Evolutionary conservation across 2,113 vertebrate genomes (phyloP).

Genomic region (Crotalus horridus): DNA sequence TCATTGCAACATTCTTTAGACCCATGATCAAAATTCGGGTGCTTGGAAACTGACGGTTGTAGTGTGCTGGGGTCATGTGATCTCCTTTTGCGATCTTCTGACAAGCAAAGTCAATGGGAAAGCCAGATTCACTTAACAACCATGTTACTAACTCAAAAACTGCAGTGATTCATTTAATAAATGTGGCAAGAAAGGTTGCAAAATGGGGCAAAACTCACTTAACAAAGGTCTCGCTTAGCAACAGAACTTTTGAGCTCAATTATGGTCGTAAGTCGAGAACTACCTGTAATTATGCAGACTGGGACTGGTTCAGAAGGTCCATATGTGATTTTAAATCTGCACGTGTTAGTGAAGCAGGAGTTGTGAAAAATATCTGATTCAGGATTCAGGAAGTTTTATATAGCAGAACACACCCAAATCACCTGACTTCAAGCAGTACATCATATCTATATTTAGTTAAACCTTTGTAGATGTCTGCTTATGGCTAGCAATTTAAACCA

Average conservation of each 20-base stretch:
- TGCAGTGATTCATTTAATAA: background rate
- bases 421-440: background rate
- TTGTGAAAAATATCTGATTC: slow-evolving; percentile 27
- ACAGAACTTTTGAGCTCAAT: background rate
- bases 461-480: background rate
- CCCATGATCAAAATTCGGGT: too few species aligned
- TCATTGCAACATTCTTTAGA: too few species aligned
- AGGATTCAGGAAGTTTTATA: slow-evolving; percentile 28
- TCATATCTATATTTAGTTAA: background rate
- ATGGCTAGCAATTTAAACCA: background rate
- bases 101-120: background rate
- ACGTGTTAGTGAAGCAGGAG: background rate
- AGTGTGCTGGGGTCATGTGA: too few species aligned
- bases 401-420: slow-evolving; percentile 1
- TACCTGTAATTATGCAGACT: background rate
- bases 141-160: background rate
- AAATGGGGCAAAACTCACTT: background rate
- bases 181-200: background rate
- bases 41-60: too few species aligned
- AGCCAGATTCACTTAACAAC: background rate
- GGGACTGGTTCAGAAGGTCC: background rate
- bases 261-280: background rate
- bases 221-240: background rate
- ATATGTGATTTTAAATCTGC: background rate
- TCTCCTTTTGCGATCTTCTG: too few species aligned